Evolutionary conservation across 1,140 invertebrate genomes (phyloP).

Genomic region (Drosophila nikananu): DNA sequence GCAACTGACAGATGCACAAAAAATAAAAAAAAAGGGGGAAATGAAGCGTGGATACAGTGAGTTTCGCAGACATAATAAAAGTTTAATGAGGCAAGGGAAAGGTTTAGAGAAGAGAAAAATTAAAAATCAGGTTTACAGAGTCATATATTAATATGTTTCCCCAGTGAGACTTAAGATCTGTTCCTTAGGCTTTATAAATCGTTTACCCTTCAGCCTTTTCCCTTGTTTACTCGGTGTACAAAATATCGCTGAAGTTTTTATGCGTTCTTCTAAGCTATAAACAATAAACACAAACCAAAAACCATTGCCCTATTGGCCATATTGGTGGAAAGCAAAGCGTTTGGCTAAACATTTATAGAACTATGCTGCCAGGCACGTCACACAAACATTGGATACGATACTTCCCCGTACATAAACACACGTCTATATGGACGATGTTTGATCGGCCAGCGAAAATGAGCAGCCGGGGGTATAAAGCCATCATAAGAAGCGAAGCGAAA

Average conservation of each 20-base stretch:
- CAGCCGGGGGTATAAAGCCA: slow-evolving; percentile 26
- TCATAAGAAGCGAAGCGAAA: slow-evolving; percentile 33
- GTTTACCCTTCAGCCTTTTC: too few relatives aligned
- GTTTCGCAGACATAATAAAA: background rate
- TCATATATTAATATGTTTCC: background rate
- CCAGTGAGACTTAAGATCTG: background rate
- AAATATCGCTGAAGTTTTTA: slow-evolving; percentile 38
- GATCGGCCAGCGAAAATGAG: slow-evolving; percentile 27
- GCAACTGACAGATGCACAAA: slow-evolving; percentile 46
- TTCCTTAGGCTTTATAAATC: too few relatives aligned
- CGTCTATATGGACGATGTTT: slow-evolving; percentile 30
- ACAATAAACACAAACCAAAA: slow-evolving; percentile 34
- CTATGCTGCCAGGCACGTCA: slow-evolving; percentile 42
- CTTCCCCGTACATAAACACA: slow-evolving; percentile 15
- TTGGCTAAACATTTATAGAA: slow-evolving; percentile 76
- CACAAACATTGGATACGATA: slow-evolving; percentile 22
- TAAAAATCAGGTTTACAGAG: too few relatives aligned
- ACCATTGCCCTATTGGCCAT: slow-evolving; percentile 44
- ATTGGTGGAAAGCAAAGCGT: slow-evolving; percentile 13
- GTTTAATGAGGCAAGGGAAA: slow-evolving; percentile 6
- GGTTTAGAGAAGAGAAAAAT: too few relatives aligned
- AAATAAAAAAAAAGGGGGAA: slow-evolving; percentile 16
- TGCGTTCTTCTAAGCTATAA: slow-evolving; percentile 9
- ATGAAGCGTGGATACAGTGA: slow-evolving; percentile 3
- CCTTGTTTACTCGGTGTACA: slow-evolving; percentile 8